These are phyloP conservation scores for Tenthredo notha DNA, from an alignment of 2,888 invertebrate species.

Conservation along the genomic window DNA sequence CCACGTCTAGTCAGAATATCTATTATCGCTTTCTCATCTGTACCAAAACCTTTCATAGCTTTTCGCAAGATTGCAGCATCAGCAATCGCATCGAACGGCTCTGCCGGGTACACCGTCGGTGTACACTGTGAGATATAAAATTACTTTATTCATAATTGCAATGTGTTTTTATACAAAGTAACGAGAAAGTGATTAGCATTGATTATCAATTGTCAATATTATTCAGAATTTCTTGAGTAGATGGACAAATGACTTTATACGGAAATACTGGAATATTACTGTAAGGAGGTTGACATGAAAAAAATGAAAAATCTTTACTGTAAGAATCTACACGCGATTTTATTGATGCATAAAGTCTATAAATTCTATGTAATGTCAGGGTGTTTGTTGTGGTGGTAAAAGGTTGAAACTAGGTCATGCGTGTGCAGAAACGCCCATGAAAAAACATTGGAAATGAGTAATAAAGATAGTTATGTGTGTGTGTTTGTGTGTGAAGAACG, in stretches of 20 bases:
- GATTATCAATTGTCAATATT: slow-evolving; percentile 2
- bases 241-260: neutral
- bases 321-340: slow-evolving; percentile 11
- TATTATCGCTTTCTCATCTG: slow-evolving; percentile 95
- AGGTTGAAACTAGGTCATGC: slow-evolving; percentile 58
- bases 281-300: neutral
- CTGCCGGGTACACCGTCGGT: slow-evolving; percentile 92
- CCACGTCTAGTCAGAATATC: slow-evolving; percentile 93
- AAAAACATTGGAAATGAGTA: slow-evolving; percentile 55
- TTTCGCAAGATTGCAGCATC: slow-evolving; percentile 92
- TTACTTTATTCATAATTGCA: neutral
- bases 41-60: slow-evolving; percentile 96
- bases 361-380: neutral
- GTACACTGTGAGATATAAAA: slow-evolving; percentile 84
- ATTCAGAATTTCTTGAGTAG: neutral
- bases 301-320: neutral
- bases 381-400: neutral
- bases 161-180: neutral
- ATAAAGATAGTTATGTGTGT: slow-evolving; percentile 53
- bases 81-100: slow-evolving; percentile 91
- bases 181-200: neutral
- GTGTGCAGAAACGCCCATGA: slow-evolving; percentile 57
- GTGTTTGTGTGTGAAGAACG: slow-evolving; percentile 71
- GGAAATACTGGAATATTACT: neutral
- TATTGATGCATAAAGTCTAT: slow-evolving; percentile 32